Evolutionary conservation across 2,888 invertebrate species (phyloP).

Genomic region (Euzophera pinguis): DNA sequence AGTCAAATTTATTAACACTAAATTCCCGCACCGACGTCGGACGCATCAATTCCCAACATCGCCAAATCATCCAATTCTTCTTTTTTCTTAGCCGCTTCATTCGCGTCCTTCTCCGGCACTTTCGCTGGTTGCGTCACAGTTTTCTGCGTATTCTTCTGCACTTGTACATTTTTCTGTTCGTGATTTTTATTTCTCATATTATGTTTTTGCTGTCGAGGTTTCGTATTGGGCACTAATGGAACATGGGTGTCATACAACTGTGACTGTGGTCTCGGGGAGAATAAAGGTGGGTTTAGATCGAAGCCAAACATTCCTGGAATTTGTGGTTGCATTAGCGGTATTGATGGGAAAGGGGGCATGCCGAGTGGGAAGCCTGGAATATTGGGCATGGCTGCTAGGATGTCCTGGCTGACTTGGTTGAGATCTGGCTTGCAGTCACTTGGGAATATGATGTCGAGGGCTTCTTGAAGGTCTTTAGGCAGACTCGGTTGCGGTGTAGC

Average conservation of each 20-base stretch:
- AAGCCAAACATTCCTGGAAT: conserved; percentile 57
- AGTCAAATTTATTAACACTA: conserved; percentile 18
- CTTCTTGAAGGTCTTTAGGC: conserved; percentile 83
- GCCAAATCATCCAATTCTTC: conserved; percentile 86
- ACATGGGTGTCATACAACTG: conserved; percentile 67
- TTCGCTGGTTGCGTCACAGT: conserved; percentile 6
- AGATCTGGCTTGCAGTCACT: conserved; percentile 46
- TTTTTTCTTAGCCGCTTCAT: conserved; percentile 49
- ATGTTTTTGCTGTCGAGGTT: conserved; percentile 24
- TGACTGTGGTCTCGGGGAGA: conserved; percentile 48
- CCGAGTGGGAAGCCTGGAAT: conserved; percentile 28
- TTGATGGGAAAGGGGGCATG: conserved; percentile 28
- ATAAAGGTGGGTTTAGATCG: conserved; percentile 51
- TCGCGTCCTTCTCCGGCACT: background rate
- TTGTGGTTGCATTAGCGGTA: conserved; percentile 30
- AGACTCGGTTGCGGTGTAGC: conserved; percentile 37
- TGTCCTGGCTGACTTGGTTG: conserved; percentile 23
- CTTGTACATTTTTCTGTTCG: conserved; percentile 15
- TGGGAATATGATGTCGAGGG: conserved; percentile 83
- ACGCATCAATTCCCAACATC: conserved; percentile 92
- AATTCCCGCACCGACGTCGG: conserved; percentile 83
- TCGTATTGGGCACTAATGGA: conserved; percentile 45
- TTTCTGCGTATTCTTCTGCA: conserved; percentile 10
- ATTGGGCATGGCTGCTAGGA: conserved; percentile 30
- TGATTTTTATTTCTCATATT: conserved; percentile 25